Conservation (phyloP, 2,113 vertebrate species). For the Rutilus rutilus region DNA sequence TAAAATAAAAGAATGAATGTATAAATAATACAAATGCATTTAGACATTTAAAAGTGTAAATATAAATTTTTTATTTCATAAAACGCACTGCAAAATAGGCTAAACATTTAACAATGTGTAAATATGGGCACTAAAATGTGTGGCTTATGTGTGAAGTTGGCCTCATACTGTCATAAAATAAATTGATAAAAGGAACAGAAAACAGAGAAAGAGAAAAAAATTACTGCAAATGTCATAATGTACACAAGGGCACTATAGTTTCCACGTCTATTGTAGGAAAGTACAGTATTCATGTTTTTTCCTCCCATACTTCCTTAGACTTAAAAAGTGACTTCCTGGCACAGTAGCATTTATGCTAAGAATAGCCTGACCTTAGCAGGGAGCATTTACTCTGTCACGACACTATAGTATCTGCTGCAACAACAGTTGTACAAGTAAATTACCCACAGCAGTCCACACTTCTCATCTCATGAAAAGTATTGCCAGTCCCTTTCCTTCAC, state of each 20-base stretch:
- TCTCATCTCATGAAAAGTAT: neutral
- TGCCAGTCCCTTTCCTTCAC: neutral
- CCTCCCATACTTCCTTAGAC: conserved; percentile 26
- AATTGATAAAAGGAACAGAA: neutral
- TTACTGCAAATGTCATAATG: neutral
- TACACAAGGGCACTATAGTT: neutral
- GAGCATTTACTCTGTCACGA: neutral
- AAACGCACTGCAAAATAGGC: neutral
- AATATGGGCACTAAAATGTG: neutral
- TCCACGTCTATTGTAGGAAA: neutral
- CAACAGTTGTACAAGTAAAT: neutral
- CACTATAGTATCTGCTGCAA: neutral
- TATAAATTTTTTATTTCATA: neutral
- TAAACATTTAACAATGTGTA: neutral
- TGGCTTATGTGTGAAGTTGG: neutral
- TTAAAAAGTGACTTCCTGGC: conserved; percentile 21
- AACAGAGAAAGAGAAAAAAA: neutral
- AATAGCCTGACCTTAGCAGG: conserved; percentile 44
- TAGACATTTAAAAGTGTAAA: no score
- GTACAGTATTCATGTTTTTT: neutral
- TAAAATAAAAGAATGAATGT: no score
- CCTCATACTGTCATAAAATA: neutral
- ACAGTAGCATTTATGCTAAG: conserved; percentile 31
- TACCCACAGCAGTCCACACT: neutral
- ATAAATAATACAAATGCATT: no score